Evolutionary conservation across 1,140 invertebrate species (phyloP).

Genomic region (Brachionus angularis): DNA sequence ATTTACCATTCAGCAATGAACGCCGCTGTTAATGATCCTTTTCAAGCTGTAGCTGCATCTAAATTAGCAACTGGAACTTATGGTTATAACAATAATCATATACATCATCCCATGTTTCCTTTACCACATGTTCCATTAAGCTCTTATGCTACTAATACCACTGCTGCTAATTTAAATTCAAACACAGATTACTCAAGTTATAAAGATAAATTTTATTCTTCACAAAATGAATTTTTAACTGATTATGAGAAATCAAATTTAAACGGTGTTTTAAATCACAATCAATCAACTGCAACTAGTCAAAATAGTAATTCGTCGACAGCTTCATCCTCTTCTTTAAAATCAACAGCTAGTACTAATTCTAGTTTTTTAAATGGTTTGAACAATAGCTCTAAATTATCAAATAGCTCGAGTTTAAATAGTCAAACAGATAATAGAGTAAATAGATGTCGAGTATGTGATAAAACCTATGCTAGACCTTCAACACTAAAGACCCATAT

Average conservation of each 20-base stretch:
- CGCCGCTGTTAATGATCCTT: slow-evolving; percentile 7
- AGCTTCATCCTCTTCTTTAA: slow-evolving; percentile 15
- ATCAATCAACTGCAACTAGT: slow-evolving; percentile 10
- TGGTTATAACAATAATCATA: slow-evolving; percentile 23
- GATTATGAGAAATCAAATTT: slow-evolving; percentile 4
- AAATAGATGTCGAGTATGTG: slow-evolving; percentile 47
- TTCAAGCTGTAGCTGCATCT: slow-evolving; percentile 24
- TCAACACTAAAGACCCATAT: slow-evolving; percentile 50
- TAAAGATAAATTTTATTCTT: slow-evolving; percentile 11
- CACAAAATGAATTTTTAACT: slow-evolving; percentile 25
- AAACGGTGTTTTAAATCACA: neutral
- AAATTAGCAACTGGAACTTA: neutral
- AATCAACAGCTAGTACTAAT: neutral
- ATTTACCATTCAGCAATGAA: slow-evolving; percentile 36
- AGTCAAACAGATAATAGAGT: slow-evolving; percentile 15
- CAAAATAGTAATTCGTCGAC: slow-evolving; percentile 40
- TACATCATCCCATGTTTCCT: slow-evolving; percentile 25
- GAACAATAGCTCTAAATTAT: neutral
- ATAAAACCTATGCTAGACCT: slow-evolving; percentile 55
- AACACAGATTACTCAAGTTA: neutral
- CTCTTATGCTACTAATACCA: too few relatives aligned
- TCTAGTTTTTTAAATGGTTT: neutral
- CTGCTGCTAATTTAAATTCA: neutral
- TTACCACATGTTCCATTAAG: neutral
- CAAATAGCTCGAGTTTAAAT: slow-evolving; percentile 3